Conservation (phyloP, 2,797 vertebrate genomes). For the Hemitrygon akajei region DNA sequence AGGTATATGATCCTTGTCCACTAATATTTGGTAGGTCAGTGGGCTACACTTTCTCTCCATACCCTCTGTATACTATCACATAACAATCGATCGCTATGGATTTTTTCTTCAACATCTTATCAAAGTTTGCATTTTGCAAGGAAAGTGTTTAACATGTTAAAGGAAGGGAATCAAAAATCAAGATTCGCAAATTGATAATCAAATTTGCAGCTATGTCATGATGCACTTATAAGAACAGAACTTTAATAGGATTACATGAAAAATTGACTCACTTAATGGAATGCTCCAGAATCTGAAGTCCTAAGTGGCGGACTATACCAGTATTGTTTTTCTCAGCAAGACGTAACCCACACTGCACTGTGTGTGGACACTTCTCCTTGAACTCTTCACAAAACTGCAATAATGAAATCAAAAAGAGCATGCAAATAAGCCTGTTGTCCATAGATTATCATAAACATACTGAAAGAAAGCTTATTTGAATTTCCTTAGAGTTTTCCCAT, state of each 20-base stretch:
- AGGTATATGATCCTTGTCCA: not conserved
- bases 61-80: not conserved
- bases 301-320: conserved; percentile 87
- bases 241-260: not conserved
- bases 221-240: not conserved
- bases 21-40: not conserved
- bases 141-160: not conserved
- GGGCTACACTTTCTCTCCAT: not conserved
- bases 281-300: conserved; percentile 91
- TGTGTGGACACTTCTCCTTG: conserved; percentile 85
- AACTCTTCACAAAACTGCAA: conserved; percentile 92
- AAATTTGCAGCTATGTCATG: not conserved
- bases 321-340: conserved; percentile 81
- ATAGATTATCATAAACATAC: no score
- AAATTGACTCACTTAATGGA: conserved; percentile 83
- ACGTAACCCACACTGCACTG: conserved; percentile 83
- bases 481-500: no score
- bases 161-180: not conserved
- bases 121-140: not conserved
- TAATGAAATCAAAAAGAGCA: not conserved
- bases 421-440: not conserved
- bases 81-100: not conserved
- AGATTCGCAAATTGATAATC: not conserved
- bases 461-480: no score
- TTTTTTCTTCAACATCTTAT: not conserved